Evolutionary conservation across 2,113 vertebrate species (phyloP).

Genomic region (Podilymbus podiceps): DNA sequence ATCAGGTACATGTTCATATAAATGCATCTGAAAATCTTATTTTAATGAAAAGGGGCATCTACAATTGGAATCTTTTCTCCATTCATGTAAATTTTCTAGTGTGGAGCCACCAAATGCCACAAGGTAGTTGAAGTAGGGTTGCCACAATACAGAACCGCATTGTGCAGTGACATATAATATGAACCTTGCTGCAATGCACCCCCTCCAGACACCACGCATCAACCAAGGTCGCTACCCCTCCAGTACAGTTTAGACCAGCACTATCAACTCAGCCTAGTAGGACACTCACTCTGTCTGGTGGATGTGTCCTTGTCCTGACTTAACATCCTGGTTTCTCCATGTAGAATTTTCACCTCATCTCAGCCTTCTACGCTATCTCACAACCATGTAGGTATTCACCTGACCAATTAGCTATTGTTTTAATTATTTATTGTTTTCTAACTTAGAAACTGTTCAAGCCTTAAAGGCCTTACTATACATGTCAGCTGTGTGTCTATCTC

Average conservation of each 20-base stretch:
- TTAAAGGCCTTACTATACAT: not conserved
- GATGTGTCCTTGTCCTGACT: not conserved
- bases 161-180: not conserved
- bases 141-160: not conserved
- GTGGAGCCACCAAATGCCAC: not conserved
- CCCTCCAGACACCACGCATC: not conserved
- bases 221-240: not conserved
- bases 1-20: not conserved
- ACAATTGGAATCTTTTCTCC: not conserved
- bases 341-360: not conserved
- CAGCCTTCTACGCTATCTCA: not conserved
- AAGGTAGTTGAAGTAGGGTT: not conserved
- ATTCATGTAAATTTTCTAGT: not conserved
- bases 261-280: not conserved
- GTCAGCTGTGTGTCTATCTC: not conserved
- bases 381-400: not conserved
- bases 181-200: not conserved
- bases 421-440: not conserved
- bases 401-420: not conserved
- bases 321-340: not conserved
- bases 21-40: not conserved
- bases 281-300: rapidly evolving
- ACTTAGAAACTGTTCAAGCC: not conserved
- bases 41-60: not conserved
- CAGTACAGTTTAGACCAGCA: not conserved